Conservation (phyloP, 2,888 invertebrate genomes). For the Tinea trinotella region DNA sequence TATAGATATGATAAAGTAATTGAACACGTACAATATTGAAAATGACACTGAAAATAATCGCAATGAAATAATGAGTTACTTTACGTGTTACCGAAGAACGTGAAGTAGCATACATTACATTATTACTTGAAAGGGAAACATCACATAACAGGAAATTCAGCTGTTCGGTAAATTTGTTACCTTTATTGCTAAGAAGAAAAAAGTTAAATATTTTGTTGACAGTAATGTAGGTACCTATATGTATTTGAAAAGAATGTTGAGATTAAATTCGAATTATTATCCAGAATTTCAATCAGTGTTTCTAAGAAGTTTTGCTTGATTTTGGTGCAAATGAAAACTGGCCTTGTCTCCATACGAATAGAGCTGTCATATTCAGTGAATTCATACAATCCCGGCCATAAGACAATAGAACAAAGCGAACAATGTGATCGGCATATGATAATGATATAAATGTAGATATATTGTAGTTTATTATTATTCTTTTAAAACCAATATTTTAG, state of each 20-base stretch:
- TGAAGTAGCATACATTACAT: no score
- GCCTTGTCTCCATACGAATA: slow-evolving; percentile 12
- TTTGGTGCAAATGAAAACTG: not conserved
- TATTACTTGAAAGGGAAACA: not conserved
- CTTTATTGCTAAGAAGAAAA: not conserved
- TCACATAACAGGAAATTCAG: not conserved
- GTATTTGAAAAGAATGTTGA: not conserved
- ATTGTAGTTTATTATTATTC: no score
- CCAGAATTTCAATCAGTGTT: slow-evolving; percentile 6
- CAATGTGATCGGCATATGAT: no score
- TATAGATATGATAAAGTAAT: no score
- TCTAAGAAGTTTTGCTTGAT: not conserved
- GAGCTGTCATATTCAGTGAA: slow-evolving; percentile 2
- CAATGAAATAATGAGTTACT: no score
- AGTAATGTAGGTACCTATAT: no score
- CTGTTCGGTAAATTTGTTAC: not conserved
- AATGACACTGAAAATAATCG: no score
- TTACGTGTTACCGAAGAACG: no score
- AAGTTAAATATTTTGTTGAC: not conserved
- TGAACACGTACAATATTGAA: no score
- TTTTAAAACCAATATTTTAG: no score
- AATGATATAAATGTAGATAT: no score
- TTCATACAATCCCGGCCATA: not conserved
- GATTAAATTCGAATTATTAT: not conserved
- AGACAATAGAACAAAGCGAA: no score